Evolutionary conservation across 2,797 vertebrate genomes (phyloP).

Genomic region (Takifugu ocellatus): DNA sequence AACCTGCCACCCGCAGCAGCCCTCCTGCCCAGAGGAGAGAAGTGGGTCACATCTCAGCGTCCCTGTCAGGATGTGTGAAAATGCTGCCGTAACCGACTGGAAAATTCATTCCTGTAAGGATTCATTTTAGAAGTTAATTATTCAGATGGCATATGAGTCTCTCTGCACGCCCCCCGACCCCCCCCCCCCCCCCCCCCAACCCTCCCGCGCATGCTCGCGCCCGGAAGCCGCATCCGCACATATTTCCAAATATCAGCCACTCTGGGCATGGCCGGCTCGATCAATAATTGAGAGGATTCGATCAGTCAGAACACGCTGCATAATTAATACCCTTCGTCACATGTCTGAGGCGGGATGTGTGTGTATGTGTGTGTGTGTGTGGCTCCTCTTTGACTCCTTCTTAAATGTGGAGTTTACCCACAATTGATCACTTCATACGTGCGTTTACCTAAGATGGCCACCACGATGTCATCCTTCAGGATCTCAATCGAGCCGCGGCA

Average conservation of each 20-base stretch:
- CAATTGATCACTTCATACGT: too few relatives aligned
- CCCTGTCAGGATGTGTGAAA: slow-evolving; percentile 46
- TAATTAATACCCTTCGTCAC: slow-evolving; percentile 24
- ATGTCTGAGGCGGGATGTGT: slow-evolving; percentile 2
- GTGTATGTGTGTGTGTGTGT: too few relatives aligned
- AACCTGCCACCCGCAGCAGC: slow-evolving; percentile 36
- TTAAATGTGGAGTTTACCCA: neutral
- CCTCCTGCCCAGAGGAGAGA: slow-evolving; percentile 31
- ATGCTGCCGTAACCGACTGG: slow-evolving; percentile 17
- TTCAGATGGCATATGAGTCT: slow-evolving; percentile 14
- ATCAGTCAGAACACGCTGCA: slow-evolving; percentile 19
- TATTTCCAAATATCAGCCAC: slow-evolving; percentile 20
- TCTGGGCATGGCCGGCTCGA: slow-evolving; percentile 1
- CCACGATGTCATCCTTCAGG: slow-evolving; percentile 95
- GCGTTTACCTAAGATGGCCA: slow-evolving; percentile 90
- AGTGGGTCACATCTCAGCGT: slow-evolving; percentile 21
- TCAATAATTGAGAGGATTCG: slow-evolving; percentile 24
- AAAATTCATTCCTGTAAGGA: slow-evolving; percentile 16
- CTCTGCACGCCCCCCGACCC: slow-evolving; percentile 1
- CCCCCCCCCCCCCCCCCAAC: too few relatives aligned
- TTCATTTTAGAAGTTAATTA: slow-evolving; percentile 16
- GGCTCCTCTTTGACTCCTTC: neutral
- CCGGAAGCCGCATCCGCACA: slow-evolving; percentile 1
- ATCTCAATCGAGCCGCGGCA: slow-evolving; percentile 98
- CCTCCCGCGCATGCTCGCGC: slow-evolving; percentile 5